These are phyloP conservation scores for Gasterosteus aculeatus DNA, from an alignment of 2,113 vertebrate genomes.

Conservation along the genomic window DNA sequence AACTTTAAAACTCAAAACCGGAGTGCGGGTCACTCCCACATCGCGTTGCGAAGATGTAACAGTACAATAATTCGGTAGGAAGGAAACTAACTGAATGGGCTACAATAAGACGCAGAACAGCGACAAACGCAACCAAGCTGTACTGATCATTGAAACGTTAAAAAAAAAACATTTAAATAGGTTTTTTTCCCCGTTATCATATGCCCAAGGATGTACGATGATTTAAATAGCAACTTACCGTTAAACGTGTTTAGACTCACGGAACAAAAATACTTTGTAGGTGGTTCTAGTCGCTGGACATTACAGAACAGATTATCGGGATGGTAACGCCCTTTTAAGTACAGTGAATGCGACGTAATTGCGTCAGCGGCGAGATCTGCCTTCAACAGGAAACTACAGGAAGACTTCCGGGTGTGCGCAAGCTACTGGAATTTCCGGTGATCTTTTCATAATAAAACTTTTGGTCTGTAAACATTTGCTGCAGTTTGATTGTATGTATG, in stretches of 20 bases:
- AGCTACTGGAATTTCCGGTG: no score
- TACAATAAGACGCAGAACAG: not conserved
- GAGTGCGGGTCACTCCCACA: not conserved
- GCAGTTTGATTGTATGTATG: no score
- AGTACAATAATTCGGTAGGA: not conserved
- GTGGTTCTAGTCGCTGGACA: not conserved
- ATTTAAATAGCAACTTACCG: slow-evolving; percentile 6
- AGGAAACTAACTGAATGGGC: not conserved
- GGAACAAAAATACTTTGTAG: not conserved
- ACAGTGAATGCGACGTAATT: not conserved
- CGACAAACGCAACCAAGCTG: slow-evolving; percentile 4
- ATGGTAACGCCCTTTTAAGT: not conserved
- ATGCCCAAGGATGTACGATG: rapidly evolving
- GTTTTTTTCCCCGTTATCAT: not conserved
- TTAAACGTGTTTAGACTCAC: not conserved
- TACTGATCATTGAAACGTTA: not conserved
- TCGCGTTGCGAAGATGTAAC: slow-evolving; percentile 28
- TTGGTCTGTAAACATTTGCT: no score
- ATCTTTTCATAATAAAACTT: no score
- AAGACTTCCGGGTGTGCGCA: no score
- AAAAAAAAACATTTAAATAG: not conserved
- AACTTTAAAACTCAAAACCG: not conserved
- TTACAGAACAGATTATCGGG: not conserved
- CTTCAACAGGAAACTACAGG: not conserved
- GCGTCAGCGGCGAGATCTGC: not conserved